Evolutionary conservation across 1,140 invertebrate species (phyloP).

Genomic region (Stegodyphus mimosarum): DNA sequence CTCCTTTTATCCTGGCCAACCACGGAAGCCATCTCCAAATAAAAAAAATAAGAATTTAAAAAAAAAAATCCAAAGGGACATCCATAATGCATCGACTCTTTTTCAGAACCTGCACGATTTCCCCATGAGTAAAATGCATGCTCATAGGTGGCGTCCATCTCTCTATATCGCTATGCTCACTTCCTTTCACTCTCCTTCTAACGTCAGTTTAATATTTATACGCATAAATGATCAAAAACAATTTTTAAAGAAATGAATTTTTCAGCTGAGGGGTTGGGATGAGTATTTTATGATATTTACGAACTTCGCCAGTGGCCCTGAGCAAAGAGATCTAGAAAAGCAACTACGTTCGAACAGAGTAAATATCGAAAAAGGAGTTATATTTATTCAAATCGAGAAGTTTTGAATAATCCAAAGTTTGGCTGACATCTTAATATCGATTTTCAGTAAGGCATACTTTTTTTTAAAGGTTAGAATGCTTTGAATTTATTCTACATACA

Average conservation of each 20-base stretch:
- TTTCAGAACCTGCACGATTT: neutral
- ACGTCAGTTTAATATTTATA: neutral
- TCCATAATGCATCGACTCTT: constrained; percentile 24
- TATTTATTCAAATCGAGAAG: too few relatives aligned
- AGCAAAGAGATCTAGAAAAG: too few relatives aligned
- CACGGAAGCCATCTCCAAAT: neutral
- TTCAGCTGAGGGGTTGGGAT: neutral
- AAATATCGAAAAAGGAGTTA: too few relatives aligned
- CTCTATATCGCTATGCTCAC: too few relatives aligned
- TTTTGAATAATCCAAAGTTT: too few relatives aligned
- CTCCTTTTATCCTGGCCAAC: neutral
- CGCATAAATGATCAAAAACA: neutral
- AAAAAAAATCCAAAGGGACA: neutral
- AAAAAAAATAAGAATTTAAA: neutral
- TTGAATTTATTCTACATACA: too few relatives aligned
- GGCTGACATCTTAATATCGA: too few relatives aligned
- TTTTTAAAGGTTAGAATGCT: too few relatives aligned
- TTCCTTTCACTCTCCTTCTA: neutral
- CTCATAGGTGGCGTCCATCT: too few relatives aligned
- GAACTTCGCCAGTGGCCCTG: neutral
- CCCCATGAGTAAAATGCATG: too few relatives aligned
- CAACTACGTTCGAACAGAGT: too few relatives aligned
- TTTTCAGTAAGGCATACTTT: too few relatives aligned
- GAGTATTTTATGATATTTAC: neutral
- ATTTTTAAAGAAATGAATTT: neutral